Evolutionary conservation across 2,797 vertebrate species (phyloP), one percentile per base, ranked within the genome.

Genomic region (Eupleurogrammus muticus): DNA sequence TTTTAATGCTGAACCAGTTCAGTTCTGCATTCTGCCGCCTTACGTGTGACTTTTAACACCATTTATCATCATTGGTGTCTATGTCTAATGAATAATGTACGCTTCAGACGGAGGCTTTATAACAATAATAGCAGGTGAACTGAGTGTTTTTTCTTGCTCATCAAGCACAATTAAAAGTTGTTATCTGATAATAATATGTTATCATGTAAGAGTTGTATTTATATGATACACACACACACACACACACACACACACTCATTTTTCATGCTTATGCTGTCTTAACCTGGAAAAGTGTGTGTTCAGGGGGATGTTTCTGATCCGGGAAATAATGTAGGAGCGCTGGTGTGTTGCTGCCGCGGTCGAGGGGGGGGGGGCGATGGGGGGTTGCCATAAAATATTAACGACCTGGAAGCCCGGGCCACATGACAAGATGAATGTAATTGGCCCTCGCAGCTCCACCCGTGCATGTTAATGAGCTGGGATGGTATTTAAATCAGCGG

Each of bases 341-440:
- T 90, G 90, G 90, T 88, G 91, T 93, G 92, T 91, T 89, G 86
- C 90, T 88, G 88, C 88, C 48, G 83, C 79, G 79, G 89, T 88
- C 88, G 83, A 73, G 89, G 89, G 73, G 90, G 83, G 75, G 89
- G 89, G 73, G 90, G 90, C 88, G 79, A n/a, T n/a, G n/a, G n/a
- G n/a, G n/a, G 88, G 91, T 93, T 93, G 92, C 92, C 91, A 92
- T 94, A 94, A 95, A 94, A 94, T 94, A 94, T 94, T 95, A 94
- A 94, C 87, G 92, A 94, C 92, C 93, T 88, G 84, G 90, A 93
- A 92, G 92, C 91, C 79, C 77, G 70, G n/a, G 90, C 90, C 92
- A 90, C 91, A 90, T 92, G 92, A 94, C 93, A 94, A 93, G 93
- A 94, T 93, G 92, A 93, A 95, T 94, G 93, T 93, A 92, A 94